phyloP scores from a whole-genome alignment of 2,797 vertebrate species.

The Chelonia mydas region DNA sequence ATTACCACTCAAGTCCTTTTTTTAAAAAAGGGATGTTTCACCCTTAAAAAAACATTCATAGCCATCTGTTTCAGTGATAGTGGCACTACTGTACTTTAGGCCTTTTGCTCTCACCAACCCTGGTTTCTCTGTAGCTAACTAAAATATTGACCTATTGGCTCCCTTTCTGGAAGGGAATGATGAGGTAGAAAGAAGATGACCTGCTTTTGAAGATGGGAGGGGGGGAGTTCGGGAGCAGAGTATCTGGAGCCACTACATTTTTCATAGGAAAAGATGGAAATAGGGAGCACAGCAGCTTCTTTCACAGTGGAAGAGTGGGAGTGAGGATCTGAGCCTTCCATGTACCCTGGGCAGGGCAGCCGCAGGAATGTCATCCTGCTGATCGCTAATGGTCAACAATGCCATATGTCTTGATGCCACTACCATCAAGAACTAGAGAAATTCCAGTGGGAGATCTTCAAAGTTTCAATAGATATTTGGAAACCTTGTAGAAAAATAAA shows the following conservation, averaged over 20 bases:
- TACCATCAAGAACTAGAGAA: not conserved
- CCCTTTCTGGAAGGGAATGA: not conserved
- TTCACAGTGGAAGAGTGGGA: not conserved
- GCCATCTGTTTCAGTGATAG: not conserved
- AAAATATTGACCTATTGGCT: not conserved
- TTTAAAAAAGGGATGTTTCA: not conserved
- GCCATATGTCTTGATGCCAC: not conserved
- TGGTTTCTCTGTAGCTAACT: not conserved
- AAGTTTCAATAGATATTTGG: not conserved
- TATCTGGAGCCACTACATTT: not conserved
- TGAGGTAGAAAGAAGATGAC: not conserved
- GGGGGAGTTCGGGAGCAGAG: not conserved
- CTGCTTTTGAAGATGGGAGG: not conserved
- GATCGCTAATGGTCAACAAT: not conserved
- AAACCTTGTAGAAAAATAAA: not conserved
- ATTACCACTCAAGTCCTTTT: not conserved
- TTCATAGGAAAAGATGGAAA: not conserved
- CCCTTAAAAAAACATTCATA: not conserved
- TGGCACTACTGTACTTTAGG: not conserved
- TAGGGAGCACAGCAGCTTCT: not conserved
- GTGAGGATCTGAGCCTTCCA: not conserved
- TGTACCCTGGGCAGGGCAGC: rapidly evolving
- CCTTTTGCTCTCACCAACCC: not conserved
- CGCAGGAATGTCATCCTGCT: not conserved
- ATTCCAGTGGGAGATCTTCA: not conserved